Evolutionary conservation across 2,113 vertebrate species (phyloP).

Genomic region (Notechis scutatus): DNA sequence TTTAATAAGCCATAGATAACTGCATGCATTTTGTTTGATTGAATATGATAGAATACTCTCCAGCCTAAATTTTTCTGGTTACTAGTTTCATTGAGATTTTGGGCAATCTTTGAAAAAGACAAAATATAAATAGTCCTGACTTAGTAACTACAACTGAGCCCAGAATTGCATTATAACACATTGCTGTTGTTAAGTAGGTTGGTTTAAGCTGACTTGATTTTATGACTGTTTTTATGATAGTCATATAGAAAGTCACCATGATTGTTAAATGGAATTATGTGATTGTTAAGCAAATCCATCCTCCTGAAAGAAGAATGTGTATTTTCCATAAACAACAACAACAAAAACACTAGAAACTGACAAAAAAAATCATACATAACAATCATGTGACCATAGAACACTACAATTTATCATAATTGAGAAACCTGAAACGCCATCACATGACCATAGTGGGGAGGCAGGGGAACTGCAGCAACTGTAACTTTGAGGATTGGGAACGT

Average conservation of each 20-base stretch:
- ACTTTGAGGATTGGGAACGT: neutral
- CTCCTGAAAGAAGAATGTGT: neutral
- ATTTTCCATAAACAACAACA: neutral
- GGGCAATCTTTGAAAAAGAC: neutral
- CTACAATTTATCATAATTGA: neutral
- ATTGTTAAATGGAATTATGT: neutral
- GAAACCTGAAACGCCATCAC: neutral
- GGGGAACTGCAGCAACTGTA: neutral
- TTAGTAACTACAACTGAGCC: neutral
- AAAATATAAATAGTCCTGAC: neutral
- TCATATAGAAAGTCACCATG: neutral
- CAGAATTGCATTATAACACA: neutral
- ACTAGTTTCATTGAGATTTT: neutral
- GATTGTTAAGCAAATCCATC: neutral
- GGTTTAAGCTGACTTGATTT: neutral
- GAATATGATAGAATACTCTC: neutral
- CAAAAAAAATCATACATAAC: neutral
- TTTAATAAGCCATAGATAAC: neutral
- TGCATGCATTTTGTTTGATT: neutral
- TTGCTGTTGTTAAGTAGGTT: neutral
- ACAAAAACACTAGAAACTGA: no score
- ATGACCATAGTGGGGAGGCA: neutral
- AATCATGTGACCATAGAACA: neutral
- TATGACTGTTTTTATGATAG: neutral
- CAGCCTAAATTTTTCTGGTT: neutral